Conservation (phyloP, 1,140 invertebrate species). For the Apolygus lucorum region DNA sequence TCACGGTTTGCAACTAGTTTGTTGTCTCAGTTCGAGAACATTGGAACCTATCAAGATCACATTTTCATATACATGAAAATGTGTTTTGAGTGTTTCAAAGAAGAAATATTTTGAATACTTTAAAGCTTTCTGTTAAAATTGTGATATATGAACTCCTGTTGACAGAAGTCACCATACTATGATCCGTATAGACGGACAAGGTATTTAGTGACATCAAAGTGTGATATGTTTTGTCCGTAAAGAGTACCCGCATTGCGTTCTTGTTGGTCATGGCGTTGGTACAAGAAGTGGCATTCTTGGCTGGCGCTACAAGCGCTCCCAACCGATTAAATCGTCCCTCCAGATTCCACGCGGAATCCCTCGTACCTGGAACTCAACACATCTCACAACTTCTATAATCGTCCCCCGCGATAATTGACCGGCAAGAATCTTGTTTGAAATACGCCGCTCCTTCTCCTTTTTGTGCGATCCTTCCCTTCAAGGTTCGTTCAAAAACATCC, state of each 20-base stretch:
- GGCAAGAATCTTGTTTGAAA: background rate
- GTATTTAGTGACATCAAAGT: too few species aligned
- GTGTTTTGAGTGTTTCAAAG: too few species aligned
- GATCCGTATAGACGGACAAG: too few species aligned
- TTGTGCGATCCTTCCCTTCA: background rate
- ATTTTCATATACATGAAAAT: too few species aligned
- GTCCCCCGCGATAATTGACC: background rate
- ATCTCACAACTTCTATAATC: background rate
- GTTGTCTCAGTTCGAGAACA: too few species aligned
- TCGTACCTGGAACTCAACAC: background rate
- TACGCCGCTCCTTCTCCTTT: background rate
- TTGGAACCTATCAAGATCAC: too few species aligned
- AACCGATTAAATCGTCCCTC: background rate
- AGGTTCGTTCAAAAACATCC: background rate
- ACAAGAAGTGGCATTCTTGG: background rate
- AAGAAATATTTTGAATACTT: too few species aligned
- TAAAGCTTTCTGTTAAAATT: too few species aligned
- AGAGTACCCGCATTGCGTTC: background rate
- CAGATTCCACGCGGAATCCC: background rate
- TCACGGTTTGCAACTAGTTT: too few species aligned
- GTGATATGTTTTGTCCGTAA: background rate
- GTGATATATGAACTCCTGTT: too few species aligned
- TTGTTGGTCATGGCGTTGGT: background rate
- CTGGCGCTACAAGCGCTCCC: background rate
- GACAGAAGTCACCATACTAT: too few species aligned